Base-by-base conservation (phyloP, 1,140 invertebrate genomes). In the Tetragonula clypearis region DNA sequence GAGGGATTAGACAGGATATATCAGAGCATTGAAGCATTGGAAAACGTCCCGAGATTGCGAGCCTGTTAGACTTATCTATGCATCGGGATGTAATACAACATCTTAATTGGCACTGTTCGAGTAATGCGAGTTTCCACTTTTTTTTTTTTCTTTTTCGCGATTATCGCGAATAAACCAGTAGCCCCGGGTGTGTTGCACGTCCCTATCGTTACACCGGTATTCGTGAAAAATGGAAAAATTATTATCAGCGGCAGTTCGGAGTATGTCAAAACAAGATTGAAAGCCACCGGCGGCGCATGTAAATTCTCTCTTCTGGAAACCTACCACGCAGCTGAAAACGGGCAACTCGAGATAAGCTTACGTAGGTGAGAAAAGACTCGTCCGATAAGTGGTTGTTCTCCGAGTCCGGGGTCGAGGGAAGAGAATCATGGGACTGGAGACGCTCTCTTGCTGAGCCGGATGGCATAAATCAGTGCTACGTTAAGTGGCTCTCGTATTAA, bases 401-500 rank as follows among this genome's bases (percentile, higher is more conserved):
- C 60, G 35, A 19, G 1, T 4, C 35, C 35, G 68, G 77, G 53
- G 83, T 73, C 69, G 58, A 26, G 17, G 17, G 23, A 73, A 41
- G 72, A 14, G 74, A 79, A 19, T 56, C 68, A 62, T 60, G 72
- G 79, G 73, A 49, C 0, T 49, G 41, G 12, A 12, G 68, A 17
- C 78, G 60, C 60, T 82, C 66, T 84, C 58, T 49, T 62, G 41
- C 69, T 66, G 72, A 76, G 83, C 88, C 88, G 86, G 91, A 91
- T 92, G 88, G 74, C 84, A 92, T 92, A 92, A 92, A 91, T 89
- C 88, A 92, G 86, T 71, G 81, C 76, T 78, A 86, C 87, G 86
- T 88, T 91, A 92, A 92, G 91, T 89, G 88, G 86, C 85, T 68
- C 83, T 85, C 80, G 88, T 92, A 92, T 92, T 92, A 92, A 92